phyloP scores from a whole-genome alignment of 2,797 vertebrate genomes.

The Sciurus vulgaris region DNA sequence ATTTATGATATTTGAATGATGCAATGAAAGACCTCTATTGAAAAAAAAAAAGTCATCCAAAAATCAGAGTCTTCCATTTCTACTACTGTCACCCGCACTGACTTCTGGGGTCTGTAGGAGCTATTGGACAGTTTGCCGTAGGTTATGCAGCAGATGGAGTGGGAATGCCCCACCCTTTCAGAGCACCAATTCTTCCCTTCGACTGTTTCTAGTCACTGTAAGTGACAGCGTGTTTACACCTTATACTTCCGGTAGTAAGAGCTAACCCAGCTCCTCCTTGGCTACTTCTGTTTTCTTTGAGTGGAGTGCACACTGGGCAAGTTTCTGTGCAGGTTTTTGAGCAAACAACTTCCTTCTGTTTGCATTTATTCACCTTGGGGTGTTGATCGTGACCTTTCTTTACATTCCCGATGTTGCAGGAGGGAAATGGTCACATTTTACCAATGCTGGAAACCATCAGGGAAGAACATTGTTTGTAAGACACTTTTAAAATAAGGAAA shows the following conservation, averaged over 20 bases:
- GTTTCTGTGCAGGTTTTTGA: background rate
- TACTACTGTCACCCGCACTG: too few relatives aligned
- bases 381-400: background rate
- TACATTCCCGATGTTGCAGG: background rate
- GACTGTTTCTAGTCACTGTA: background rate
- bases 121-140: background rate
- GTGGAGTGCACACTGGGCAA: background rate
- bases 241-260: background rate
- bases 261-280: background rate
- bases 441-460: background rate
- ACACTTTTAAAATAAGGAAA: conserved; percentile 24
- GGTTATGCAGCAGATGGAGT: background rate
- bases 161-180: background rate
- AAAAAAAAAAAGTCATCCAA: background rate
- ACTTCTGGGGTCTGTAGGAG: background rate
- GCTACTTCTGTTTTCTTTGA: background rate
- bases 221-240: background rate
- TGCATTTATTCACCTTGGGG: background rate
- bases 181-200: background rate
- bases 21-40: background rate
- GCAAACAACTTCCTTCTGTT: background rate
- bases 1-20: background rate
- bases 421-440: background rate
- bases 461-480: background rate
- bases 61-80: background rate